Base-by-base conservation (phyloP, 2,888 invertebrate species). In the Erebia ligea region DNA sequence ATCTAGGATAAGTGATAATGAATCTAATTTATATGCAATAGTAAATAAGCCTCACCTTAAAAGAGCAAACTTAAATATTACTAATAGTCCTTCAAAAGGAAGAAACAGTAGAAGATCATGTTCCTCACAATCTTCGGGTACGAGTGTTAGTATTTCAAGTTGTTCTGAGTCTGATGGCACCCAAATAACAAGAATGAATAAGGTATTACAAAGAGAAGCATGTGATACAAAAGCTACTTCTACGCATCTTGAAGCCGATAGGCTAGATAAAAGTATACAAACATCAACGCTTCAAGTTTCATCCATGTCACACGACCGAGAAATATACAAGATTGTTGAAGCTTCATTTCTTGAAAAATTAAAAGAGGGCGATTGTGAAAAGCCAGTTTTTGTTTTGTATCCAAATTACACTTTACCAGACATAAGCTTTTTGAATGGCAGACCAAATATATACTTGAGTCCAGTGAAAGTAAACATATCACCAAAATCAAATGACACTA, bases 331-430 rank as follows among this genome's bases (percentile, higher is more conserved):
- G 81, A 90, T 96, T 57, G 93, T 96, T 17, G 96, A 96, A 79
- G 95, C 95, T 48, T 96, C 96, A 15, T 96, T 96, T 82, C 87
- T 96, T 74, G 95, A 95, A 77, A 96, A 96, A 85, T 86, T 96
- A 17, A 96, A 95, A 82, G 89, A 95, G 84, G 95, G 94, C 9
- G 95, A 94, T 76, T 94, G 94, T 83, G 87, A 95, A 80, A 97
- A 96, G 81, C 97, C 98, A 4, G 97, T 98, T 1, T 98, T 97
- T 86, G 96, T 98, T 58, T 95, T 98, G 76, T 98, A 98, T 89
- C 98, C 98, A 42, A 98, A 97, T 87, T 98, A 98, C 82, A 96
- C 98, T 9, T 89, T 98, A 74, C 98, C 98, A 21, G 97, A 98
- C 90, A 94, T 98, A 79, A 97, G 97, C 79, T 98, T 98, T 87